phyloP scores from a whole-genome alignment of 2,888 invertebrate genomes.

The Epinotia bilunana region DNA sequence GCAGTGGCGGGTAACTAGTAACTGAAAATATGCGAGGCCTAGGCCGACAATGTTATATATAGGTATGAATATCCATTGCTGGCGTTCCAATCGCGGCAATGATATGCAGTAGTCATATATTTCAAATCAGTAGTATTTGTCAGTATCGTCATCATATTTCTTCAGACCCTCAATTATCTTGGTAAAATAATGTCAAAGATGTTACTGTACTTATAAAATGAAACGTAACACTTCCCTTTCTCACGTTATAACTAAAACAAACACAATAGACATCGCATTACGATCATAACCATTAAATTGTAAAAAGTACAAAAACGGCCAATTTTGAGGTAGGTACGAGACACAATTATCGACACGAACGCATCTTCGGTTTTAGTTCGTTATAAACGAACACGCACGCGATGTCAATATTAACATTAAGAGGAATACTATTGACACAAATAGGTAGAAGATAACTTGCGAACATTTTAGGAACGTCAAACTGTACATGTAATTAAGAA shows the following conservation, averaged over 20 bases:
- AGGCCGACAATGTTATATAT: too few relatives aligned
- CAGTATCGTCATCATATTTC: background rate
- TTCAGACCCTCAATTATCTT: background rate
- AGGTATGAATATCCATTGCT: background rate
- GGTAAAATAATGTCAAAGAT: background rate
- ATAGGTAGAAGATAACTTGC: slow-evolving; percentile 5
- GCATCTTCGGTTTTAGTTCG: slow-evolving; percentile 52
- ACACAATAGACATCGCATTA: slow-evolving; percentile 27
- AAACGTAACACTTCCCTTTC: slow-evolving; percentile 26
- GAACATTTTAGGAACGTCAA: background rate
- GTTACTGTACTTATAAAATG: background rate
- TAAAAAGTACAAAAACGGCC: slow-evolving; percentile 45
- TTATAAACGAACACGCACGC: slow-evolving; percentile 46
- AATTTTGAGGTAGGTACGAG: slow-evolving; percentile 47
- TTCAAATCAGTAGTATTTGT: too few relatives aligned
- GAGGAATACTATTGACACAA: slow-evolving; percentile 8
- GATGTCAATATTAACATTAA: slow-evolving; percentile 35
- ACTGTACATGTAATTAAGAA: background rate
- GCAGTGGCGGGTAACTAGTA: background rate
- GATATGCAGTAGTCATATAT: too few relatives aligned
- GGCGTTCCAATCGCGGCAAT: background rate
- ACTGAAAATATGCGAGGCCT: background rate
- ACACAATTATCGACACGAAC: slow-evolving; percentile 53
- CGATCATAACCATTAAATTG: slow-evolving; percentile 40
- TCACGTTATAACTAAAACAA: slow-evolving; percentile 29